Evolutionary conservation across 2,888 invertebrate genomes (phyloP).

Genomic region (Drosophila cognata): DNA sequence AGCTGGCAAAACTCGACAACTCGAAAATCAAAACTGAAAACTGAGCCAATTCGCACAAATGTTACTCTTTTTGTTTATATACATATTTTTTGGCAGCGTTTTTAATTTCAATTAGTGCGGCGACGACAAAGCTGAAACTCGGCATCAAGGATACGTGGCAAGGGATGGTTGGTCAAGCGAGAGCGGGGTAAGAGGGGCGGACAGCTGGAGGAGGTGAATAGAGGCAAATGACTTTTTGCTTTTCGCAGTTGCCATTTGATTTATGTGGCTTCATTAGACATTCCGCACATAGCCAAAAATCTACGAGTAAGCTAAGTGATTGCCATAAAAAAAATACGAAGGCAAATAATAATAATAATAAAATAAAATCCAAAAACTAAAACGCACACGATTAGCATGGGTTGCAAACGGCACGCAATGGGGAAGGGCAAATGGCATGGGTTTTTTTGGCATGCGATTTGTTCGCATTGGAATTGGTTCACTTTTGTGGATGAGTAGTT

Average conservation of each 20-base stretch:
- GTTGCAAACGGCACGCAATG: constrained; percentile 12
- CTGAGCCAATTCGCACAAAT: constrained; percentile 19
- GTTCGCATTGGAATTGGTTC: constrained; percentile 4
- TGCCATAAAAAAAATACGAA: constrained; percentile 58
- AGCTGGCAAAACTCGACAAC: neutral
- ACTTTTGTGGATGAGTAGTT: constrained; percentile 49
- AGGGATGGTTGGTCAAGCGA: constrained; percentile 23
- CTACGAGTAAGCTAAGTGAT: constrained; percentile 64
- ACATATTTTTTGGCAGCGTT: constrained; percentile 56
- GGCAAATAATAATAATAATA: constrained; percentile 1
- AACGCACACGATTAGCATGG: constrained; percentile 32
- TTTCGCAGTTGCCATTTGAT: constrained; percentile 74
- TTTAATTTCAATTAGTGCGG: constrained; percentile 76
- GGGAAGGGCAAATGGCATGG: constrained; percentile 10
- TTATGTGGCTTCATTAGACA: constrained; percentile 84
- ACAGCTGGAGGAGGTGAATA: constrained; percentile 13
- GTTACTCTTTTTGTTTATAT: neutral
- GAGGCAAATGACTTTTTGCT: constrained; percentile 29
- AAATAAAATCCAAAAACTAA: constrained; percentile 41
- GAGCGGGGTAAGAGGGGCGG: neutral
- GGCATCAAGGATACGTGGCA: neutral
- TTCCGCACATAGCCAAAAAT: constrained; percentile 67
- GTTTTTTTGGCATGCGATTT: neutral
- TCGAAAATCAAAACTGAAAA: constrained; percentile 27
- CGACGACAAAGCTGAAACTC: constrained; percentile 45